A percentile compares a stretch with the other conserved stretches of the same genome.
These are phyloP conservation scores for Tragelaphus scriptus DNA, from an alignment of 2,113 vertebrate genomes.

Conservation along the genomic window DNA sequence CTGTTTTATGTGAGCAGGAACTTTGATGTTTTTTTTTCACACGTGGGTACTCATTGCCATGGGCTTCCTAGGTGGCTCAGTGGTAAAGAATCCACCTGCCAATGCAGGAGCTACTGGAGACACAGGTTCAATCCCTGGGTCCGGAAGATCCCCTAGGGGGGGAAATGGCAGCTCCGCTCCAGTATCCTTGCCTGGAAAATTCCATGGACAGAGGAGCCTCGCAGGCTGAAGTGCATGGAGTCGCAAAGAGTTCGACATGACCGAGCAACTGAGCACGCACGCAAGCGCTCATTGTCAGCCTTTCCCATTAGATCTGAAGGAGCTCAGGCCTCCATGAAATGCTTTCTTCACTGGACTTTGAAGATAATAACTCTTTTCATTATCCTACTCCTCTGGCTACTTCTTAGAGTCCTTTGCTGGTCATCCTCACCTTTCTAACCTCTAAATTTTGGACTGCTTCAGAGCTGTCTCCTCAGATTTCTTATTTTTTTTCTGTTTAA, in stretches of 20 bases:
- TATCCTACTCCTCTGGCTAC: background rate
- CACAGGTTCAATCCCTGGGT: background rate
- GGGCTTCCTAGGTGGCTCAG: background rate
- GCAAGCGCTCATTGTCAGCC: background rate
- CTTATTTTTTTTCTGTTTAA: background rate
- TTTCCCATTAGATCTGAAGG: background rate
- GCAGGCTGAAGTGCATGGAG: background rate
- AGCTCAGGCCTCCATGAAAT: background rate
- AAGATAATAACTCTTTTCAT: background rate
- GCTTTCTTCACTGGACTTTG: background rate
- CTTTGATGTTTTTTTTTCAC: background rate
- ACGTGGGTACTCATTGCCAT: background rate
- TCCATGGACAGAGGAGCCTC: background rate
- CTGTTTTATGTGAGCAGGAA: background rate
- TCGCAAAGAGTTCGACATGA: background rate
- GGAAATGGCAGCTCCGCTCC: background rate
- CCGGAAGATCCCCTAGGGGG: background rate
- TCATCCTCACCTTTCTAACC: background rate
- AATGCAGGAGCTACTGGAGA: background rate
- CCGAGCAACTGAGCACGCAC: fast-evolving
- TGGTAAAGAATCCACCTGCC: background rate
- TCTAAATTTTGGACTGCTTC: background rate
- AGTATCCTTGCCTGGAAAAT: background rate
- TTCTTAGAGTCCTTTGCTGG: background rate
- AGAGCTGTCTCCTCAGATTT: background rate